Evolutionary conservation across 2,797 vertebrate species (phyloP).

Genomic region (Lepus townsendii): DNA sequence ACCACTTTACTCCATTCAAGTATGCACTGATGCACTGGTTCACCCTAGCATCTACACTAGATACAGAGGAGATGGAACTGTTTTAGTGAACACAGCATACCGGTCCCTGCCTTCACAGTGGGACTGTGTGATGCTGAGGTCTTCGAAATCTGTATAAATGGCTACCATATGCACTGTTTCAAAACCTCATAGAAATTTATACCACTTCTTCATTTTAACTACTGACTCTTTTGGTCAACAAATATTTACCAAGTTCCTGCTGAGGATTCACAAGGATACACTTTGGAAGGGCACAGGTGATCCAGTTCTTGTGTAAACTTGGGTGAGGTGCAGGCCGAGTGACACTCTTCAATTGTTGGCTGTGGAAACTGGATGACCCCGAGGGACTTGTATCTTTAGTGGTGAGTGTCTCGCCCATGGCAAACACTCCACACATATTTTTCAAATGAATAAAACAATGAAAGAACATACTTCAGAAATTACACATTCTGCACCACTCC

Average conservation of each 20-base stretch:
- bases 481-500: not conserved
- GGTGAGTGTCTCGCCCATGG: not conserved
- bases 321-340: not conserved
- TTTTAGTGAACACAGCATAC: not conserved
- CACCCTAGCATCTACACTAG: not conserved
- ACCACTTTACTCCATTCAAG: not conserved
- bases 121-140: not conserved
- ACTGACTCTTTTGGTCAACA: not conserved
- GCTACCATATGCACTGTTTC: not conserved
- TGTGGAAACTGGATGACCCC: not conserved
- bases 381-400: not conserved
- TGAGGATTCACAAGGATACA: not conserved
- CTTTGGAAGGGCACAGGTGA: not conserved
- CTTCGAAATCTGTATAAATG: not conserved
- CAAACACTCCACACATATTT: not conserved
- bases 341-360: not conserved
- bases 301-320: not conserved
- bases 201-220: slow-evolving; percentile 11
- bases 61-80: not conserved
- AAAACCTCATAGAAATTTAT: not conserved
- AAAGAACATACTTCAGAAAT: slow-evolving; percentile 8
- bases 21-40: not conserved
- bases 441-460: not conserved
- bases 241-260: not conserved
- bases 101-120: not conserved